A percentile compares a stretch with the other conserved stretches of the same genome.
Conservation (phyloP, 2,797 vertebrate genomes). For the Rhabdophis nuchalis region DNA sequence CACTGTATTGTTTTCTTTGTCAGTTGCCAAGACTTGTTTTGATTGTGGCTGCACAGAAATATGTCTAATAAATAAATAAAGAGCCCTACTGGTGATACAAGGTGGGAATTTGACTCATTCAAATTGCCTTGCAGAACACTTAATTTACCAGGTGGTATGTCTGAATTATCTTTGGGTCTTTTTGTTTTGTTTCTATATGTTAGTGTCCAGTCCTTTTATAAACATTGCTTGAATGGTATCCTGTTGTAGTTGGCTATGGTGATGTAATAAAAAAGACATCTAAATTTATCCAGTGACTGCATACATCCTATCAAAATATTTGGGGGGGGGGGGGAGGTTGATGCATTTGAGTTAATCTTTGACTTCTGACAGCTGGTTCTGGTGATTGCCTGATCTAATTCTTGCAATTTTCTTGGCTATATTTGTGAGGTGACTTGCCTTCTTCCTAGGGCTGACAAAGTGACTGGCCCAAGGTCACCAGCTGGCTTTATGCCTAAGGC, state of each 20-base stretch:
- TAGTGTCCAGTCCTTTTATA: neutral
- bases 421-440: neutral
- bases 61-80: neutral
- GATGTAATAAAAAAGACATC: neutral
- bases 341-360: neutral
- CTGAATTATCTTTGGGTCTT: neutral
- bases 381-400: neutral
- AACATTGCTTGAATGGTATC: neutral
- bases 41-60: neutral
- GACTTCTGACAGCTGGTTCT: neutral
- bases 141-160: neutral
- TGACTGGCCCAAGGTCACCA: neutral
- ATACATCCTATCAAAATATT: neutral
- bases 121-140: neutral
- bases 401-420: neutral
- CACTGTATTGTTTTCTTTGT: neutral
- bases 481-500: neutral
- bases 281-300: neutral
- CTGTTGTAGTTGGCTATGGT: neutral
- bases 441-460: neutral
- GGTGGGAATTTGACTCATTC: neutral
- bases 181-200: neutral
- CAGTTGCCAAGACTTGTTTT: neutral
- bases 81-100: neutral
- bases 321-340: accelerated